Conservation (phyloP, 2,797 vertebrate genomes). For the Syndactyla subalaris region DNA sequence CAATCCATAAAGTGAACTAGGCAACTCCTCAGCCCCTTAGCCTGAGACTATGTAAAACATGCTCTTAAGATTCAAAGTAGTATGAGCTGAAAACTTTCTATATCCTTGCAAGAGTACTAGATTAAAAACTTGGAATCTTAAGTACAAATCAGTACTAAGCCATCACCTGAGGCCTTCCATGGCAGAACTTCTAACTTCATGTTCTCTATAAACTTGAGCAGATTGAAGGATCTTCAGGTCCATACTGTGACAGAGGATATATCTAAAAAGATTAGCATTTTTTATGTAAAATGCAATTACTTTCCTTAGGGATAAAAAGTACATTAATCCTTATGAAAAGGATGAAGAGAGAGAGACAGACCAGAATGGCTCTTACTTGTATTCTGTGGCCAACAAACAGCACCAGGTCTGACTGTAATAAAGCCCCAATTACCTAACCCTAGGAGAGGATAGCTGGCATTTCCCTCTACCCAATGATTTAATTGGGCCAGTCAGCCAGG, state of each 20-base stretch:
- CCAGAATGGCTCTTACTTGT: neutral
- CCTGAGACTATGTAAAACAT: neutral
- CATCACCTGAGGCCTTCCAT: neutral
- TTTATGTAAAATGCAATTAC: neutral
- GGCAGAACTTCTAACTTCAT: neutral
- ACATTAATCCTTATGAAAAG: neutral
- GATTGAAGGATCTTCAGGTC: neutral
- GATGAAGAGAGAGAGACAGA: neutral
- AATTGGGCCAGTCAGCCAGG: conserved; percentile 49
- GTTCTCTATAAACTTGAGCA: neutral
- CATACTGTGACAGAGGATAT: neutral
- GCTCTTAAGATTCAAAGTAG: neutral
- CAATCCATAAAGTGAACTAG: neutral
- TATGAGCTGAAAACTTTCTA: neutral
- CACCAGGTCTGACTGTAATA: neutral
- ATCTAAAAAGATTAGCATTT: neutral
- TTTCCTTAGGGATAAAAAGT: neutral
- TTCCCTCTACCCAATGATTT: neutral
- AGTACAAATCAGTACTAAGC: neutral
- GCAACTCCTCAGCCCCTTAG: neutral
- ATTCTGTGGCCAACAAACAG: neutral
- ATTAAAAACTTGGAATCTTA: neutral
- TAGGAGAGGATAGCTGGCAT: neutral
- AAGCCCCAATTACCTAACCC: conserved; percentile 15
- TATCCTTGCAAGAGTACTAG: neutral